These are phyloP conservation scores for Eptesicus fuscus DNA, from an alignment of 2,113 vertebrate species.

Conservation along the genomic window DNA sequence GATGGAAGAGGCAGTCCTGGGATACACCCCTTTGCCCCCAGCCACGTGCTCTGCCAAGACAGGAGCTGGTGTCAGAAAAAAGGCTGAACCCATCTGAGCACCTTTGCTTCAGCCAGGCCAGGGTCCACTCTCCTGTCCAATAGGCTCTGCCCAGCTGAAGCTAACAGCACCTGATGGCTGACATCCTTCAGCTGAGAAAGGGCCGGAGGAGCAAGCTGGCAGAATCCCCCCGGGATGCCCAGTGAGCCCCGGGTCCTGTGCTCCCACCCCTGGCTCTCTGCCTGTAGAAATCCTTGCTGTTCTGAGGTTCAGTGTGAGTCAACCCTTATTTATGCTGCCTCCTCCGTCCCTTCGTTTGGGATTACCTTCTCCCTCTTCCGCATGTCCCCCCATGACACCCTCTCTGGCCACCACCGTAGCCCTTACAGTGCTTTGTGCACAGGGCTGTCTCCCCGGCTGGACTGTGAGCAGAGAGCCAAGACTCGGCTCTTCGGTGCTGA, in stretches of 20 bases:
- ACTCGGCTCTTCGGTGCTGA: neutral
- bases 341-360: slow-evolving; percentile 1
- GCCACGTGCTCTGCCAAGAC: neutral
- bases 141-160: neutral
- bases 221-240: neutral
- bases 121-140: neutral
- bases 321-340: neutral
- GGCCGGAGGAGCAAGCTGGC: neutral
- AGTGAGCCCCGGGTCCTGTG: neutral
- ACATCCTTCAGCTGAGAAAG: slow-evolving; percentile 34
- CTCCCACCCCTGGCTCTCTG: slow-evolving; percentile 7
- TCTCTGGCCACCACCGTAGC: neutral
- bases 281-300: slow-evolving; percentile 27
- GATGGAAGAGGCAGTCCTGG: neutral
- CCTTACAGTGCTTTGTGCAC: neutral
- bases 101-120: slow-evolving; percentile 35
- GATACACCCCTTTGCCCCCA: neutral
- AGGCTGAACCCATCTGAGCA: neutral
- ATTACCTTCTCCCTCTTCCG: neutral
- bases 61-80: neutral
- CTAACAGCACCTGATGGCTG: slow-evolving; percentile 47
- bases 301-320: neutral
- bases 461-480: neutral
- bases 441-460: neutral
- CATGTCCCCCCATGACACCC: neutral